A percentile compares a stretch with the other conserved stretches of the same genome.
These are phyloP conservation scores for Loris lydekkerianus DNA, from an alignment of 2,797 vertebrate species.

Conservation along the genomic window DNA sequence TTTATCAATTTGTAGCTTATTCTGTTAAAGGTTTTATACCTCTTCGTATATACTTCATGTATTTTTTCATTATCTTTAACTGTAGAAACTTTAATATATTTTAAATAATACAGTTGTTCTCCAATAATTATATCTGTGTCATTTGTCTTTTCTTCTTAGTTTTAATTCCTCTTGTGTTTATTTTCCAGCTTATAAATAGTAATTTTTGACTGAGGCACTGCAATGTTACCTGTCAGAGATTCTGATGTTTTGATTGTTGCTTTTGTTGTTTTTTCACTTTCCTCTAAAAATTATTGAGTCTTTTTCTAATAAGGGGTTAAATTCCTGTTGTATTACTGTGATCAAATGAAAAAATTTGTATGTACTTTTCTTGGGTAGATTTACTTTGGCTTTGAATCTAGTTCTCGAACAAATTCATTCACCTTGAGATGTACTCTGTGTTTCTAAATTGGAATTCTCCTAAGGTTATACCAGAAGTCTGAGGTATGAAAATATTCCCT, in stretches of 20 bases:
- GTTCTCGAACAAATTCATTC: background rate
- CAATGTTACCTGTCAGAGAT: background rate
- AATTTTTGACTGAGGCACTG: background rate
- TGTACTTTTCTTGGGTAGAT: background rate
- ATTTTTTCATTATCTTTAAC: background rate
- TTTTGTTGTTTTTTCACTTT: background rate
- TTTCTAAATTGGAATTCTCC: background rate
- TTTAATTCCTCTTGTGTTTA: background rate
- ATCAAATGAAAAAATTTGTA: background rate
- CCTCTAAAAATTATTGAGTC: background rate
- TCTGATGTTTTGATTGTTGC: no score
- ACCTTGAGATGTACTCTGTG: background rate
- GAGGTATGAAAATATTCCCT: background rate
- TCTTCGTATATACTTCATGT: background rate
- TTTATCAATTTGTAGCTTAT: background rate
- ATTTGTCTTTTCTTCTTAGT: background rate
- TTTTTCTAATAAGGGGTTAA: background rate
- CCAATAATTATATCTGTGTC: background rate
- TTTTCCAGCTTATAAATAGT: background rate
- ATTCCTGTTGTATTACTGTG: background rate
- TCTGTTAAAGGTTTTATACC: background rate
- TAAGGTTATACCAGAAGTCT: background rate
- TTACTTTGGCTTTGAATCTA: background rate
- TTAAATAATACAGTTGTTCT: background rate
- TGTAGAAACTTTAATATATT: background rate